Base-by-base conservation (phyloP, 2,888 invertebrate genomes). In the Amiota minor region DNA sequence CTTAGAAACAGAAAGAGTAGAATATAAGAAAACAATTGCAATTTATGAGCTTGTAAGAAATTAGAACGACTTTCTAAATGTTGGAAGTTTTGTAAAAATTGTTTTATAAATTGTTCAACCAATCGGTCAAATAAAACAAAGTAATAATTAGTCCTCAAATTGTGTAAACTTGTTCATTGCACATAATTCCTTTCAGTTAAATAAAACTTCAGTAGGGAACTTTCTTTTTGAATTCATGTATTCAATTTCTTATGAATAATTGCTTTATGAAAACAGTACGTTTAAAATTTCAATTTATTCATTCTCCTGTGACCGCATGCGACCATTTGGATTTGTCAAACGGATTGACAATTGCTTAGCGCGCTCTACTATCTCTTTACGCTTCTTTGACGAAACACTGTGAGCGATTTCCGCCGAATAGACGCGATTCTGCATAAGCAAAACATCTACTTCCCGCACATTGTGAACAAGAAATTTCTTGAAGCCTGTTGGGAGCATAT, bases 321-420 rank as follows among this genome's bases (percentile, higher is more conserved):
- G 95, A 80, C 99, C 98, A 86, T 97, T 95, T 70, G 96, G 96
- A 91, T 99, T 99, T 77, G 99, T 99, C 70, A 99, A 94, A 84
- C 97, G 93, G 88, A 99, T 96, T 78, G 97, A 95, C 78, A 99
- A 92, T 89, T 99, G 98, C 89, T 97, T 97, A 1, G 99, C 98
- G 77, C 99, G 93, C 91, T 98, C 98, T 11, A 99, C 98, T 81
- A 99, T 99, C 4, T 92, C 91, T 91, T 98, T 98, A 79, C 99
- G 94, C 89, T 98, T 99, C 91, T 97, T 98, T n/a, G 98, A 96
- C 77, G 98, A 98, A 0, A 99, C 99, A 35, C 94, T 96, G 89
- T 98, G 98, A 1, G 98, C 98, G 81, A 99, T 98, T 92, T 99
- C 99, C 35, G 96, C 99, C 89, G 98, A 97, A 91, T 95, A 99